Evolutionary conservation across 2,888 invertebrate species (phyloP).

Genomic region (Lordiphosa andalusiaca): DNA sequence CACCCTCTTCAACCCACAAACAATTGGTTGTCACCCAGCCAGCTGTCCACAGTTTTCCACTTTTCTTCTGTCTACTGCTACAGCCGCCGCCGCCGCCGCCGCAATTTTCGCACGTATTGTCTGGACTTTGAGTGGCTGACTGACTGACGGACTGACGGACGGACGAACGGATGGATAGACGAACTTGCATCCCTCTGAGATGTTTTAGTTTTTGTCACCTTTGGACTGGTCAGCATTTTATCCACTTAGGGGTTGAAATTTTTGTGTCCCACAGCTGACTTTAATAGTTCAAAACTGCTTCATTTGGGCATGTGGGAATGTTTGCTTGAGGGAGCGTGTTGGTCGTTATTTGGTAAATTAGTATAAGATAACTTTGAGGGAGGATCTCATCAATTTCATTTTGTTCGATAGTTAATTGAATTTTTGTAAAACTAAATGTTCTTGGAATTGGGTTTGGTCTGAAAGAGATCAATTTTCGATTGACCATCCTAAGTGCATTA

Average conservation of each 20-base stretch:
- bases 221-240: conserved; percentile 33
- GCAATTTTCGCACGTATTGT: conserved; percentile 70
- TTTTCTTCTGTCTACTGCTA: conserved; percentile 43
- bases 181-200: not conserved
- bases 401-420: conserved; percentile 58
- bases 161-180: not conserved
- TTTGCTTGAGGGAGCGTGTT: not conserved
- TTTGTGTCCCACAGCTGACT: too few relatives aligned
- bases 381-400: conserved; percentile 26
- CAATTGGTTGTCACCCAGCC: conserved; percentile 60
- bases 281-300: conserved; percentile 1
- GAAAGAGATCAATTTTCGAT: too few relatives aligned
- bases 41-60: conserved; percentile 65
- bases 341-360: conserved; percentile 32
- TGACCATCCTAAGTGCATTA: too few relatives aligned
- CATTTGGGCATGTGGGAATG: conserved; percentile 19
- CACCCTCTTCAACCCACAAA: conserved; percentile 43
- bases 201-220: conserved; percentile 43
- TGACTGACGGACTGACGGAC: conserved; percentile 1
- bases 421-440: conserved; percentile 51
- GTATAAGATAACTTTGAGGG: conserved; percentile 7
- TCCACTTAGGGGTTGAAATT: conserved; percentile 5
- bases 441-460: conserved; percentile 12
- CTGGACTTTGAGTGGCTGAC: conserved; percentile 45
- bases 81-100: conserved; percentile 1